These are phyloP conservation scores for Megalonaias nervosa DNA, from an alignment of 1,140 invertebrate genomes.

Conservation along the genomic window DNA sequence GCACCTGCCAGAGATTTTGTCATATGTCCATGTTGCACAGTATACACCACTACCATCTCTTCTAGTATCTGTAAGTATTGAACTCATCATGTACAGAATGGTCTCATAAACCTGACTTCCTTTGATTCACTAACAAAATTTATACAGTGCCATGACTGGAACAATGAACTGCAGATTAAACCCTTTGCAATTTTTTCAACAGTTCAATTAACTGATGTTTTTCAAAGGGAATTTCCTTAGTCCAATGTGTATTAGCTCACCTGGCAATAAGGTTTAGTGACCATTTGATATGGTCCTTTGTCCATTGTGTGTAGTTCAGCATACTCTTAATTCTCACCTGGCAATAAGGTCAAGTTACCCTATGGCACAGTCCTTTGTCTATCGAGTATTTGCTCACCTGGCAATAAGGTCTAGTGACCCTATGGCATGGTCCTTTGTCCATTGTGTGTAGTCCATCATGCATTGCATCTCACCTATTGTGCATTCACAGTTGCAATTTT, in stretches of 20 bases:
- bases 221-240: background rate
- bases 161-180: background rate
- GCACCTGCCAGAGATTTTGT: constrained; percentile 90
- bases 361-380: too few species aligned
- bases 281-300: too few species aligned
- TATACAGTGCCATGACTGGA: background rate
- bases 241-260: background rate
- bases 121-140: background rate
- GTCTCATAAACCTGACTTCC: background rate
- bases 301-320: too few species aligned
- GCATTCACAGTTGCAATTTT: too few species aligned
- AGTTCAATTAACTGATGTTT: background rate
- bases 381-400: too few species aligned
- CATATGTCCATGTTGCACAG: constrained; percentile 88
- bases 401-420: too few species aligned
- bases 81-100: background rate
- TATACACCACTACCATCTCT: constrained; percentile 93
- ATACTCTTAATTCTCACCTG: too few species aligned
- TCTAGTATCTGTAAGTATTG: constrained; percentile 86
- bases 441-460: too few species aligned
- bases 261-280: too few species aligned
- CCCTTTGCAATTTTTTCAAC: background rate
- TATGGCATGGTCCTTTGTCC: too few species aligned
- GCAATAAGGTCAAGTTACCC: too few species aligned
- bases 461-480: too few species aligned